phyloP scores from a whole-genome alignment of 1,140 invertebrate species.

The Lamellibrachia luymesi region DNA sequence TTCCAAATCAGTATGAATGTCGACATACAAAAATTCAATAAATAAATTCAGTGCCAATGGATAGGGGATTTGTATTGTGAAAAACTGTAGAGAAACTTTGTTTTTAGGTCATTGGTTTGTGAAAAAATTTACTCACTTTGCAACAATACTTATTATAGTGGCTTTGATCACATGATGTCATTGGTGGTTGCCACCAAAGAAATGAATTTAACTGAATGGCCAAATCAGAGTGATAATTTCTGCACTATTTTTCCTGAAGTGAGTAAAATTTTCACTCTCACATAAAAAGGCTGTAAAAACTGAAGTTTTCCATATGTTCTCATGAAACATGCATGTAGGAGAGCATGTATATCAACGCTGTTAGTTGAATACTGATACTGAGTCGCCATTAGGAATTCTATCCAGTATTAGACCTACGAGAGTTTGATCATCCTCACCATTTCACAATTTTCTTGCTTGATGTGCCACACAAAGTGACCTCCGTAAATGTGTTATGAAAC shows the following conservation, averaged over 20 bases:
- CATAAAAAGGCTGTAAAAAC: neutral
- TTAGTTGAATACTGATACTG: neutral
- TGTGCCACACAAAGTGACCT: neutral
- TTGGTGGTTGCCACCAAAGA: neutral
- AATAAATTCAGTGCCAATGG: neutral
- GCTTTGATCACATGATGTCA: neutral
- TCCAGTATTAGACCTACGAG: neutral
- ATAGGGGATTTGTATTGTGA: neutral
- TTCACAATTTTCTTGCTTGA: neutral
- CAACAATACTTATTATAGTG: neutral
- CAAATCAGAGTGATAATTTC: neutral
- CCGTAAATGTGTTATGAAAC: neutral
- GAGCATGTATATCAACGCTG: neutral
- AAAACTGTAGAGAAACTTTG: neutral
- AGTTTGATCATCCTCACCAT: neutral
- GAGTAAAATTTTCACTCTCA: neutral
- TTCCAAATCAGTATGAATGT: neutral
- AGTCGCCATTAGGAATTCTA: neutral
- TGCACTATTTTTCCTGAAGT: neutral
- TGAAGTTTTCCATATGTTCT: neutral
- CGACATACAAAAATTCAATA: neutral
- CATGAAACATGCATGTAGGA: neutral
- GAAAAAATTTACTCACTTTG: no score
- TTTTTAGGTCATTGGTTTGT: neutral
- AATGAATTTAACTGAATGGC: neutral